Conservation (phyloP, 1,140 invertebrate species). For the Drosophila varians region DNA sequence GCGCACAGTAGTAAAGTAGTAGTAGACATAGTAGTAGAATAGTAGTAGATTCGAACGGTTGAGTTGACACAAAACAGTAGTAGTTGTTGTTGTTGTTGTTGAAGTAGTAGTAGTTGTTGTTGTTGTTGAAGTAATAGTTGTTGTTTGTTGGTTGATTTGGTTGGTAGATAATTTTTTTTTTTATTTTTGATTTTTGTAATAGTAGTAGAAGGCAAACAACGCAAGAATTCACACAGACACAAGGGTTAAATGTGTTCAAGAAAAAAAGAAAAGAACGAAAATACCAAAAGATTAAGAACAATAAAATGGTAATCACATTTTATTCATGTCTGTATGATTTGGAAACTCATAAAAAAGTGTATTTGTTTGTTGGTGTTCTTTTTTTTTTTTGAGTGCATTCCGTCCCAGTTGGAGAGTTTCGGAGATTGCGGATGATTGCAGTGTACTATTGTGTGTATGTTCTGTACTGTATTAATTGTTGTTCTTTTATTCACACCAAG, state of each 20-base stretch:
- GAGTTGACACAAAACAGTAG: slow-evolving; percentile 26
- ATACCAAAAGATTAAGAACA: slow-evolving; percentile 49
- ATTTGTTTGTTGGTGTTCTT: background rate
- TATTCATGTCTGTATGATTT: slow-evolving; percentile 1
- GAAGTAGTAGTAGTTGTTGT: slow-evolving; percentile 28
- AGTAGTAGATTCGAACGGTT: slow-evolving; percentile 39
- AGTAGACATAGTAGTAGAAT: slow-evolving; percentile 30
- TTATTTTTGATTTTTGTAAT: slow-evolving; percentile 19
- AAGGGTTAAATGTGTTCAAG: slow-evolving; percentile 61
- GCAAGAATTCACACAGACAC: slow-evolving; percentile 62
- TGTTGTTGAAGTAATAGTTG: slow-evolving; percentile 24
- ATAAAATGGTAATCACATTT: slow-evolving; percentile 33
- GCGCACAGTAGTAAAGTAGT: slow-evolving; percentile 27
- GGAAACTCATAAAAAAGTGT: too few species aligned
- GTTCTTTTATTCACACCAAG: slow-evolving; percentile 27
- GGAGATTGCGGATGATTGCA: background rate
- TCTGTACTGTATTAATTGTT: background rate
- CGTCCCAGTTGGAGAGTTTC: background rate
- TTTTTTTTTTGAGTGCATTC: slow-evolving; percentile 5
- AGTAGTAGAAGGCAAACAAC: slow-evolving; percentile 61
- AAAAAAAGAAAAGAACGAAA: slow-evolving; percentile 71
- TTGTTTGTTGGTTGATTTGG: slow-evolving; percentile 18
- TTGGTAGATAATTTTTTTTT: slow-evolving; percentile 8
- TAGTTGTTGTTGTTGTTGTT: slow-evolving; percentile 21
- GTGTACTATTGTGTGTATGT: slow-evolving; percentile 3